These are phyloP conservation scores for Scaptodrosophila latifasciaeformis DNA, from an alignment of 2,888 invertebrate genomes.

Conservation along the genomic window DNA sequence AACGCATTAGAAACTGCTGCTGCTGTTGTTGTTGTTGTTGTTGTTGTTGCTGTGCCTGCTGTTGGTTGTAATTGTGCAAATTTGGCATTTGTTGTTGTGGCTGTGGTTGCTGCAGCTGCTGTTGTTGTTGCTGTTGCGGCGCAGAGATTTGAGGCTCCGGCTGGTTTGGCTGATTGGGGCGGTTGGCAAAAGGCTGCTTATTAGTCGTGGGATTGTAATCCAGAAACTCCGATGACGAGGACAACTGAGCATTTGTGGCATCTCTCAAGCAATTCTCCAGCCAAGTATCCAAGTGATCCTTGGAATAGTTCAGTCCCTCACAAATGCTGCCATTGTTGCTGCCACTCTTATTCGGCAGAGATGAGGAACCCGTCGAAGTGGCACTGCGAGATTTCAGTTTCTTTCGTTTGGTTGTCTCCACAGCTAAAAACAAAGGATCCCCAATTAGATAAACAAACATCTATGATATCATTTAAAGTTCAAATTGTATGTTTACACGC, in stretches of 20 bases:
- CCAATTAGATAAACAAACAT: neutral
- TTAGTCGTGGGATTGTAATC: slow-evolving; percentile 14
- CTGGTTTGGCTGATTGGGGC: slow-evolving; percentile 20
- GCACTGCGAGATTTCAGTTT: slow-evolving; percentile 72
- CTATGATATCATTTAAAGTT: no score
- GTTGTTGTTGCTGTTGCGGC: slow-evolving; percentile 40
- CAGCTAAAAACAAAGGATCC: slow-evolving; percentile 37
- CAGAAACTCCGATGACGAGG: slow-evolving; percentile 74
- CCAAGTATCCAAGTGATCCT: slow-evolving; percentile 74
- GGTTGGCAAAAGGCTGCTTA: slow-evolving; percentile 1
- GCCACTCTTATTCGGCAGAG: slow-evolving; percentile 11
- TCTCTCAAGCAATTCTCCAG: slow-evolving; percentile 74
- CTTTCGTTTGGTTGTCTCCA: slow-evolving; percentile 71
- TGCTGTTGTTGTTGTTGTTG: slow-evolving; percentile 47
- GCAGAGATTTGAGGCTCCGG: slow-evolving; percentile 31
- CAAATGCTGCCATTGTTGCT: neutral
- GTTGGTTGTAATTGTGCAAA: slow-evolving; percentile 17
- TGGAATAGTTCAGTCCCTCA: slow-evolving; percentile 52
- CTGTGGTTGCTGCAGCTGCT: slow-evolving; percentile 30
- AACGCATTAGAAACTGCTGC: slow-evolving; percentile 61
- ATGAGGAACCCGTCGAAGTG: slow-evolving; percentile 35
- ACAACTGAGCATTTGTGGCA: slow-evolving; percentile 70
- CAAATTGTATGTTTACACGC: no score
- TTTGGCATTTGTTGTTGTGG: slow-evolving; percentile 33
- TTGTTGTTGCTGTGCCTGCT: slow-evolving; percentile 30